phyloP scores from a whole-genome alignment of 1,140 invertebrate species.

The Helicoverpa armigera region DNA sequence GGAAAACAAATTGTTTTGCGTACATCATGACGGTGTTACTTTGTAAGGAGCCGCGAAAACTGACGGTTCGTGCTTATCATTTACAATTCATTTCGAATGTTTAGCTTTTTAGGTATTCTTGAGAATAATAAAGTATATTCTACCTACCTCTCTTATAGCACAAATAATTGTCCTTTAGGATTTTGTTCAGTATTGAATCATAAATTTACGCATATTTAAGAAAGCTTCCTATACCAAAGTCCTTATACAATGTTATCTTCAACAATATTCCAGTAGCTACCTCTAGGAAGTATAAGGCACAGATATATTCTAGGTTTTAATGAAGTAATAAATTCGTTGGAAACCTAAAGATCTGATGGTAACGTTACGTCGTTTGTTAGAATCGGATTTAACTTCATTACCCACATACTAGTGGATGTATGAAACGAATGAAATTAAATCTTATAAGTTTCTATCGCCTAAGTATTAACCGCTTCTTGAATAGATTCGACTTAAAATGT shows the following conservation, averaged over 20 bases:
- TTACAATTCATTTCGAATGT: conserved; percentile 1
- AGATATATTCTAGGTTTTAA: not conserved
- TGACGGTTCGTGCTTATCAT: conserved; percentile 14
- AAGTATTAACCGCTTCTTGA: too few species aligned
- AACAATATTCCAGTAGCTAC: not conserved
- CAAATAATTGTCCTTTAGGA: too few species aligned
- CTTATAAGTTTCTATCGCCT: too few species aligned
- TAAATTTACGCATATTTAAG: too few species aligned
- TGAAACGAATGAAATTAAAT: too few species aligned
- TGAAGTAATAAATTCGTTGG: not conserved
- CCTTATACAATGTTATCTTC: too few species aligned
- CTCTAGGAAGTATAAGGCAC: not conserved
- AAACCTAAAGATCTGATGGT: not conserved
- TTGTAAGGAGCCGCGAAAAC: not conserved
- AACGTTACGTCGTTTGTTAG: not conserved
- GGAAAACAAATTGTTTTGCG: conserved; percentile 51
- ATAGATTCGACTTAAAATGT: too few species aligned
- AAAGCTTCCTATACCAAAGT: too few species aligned
- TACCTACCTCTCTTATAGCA: too few species aligned
- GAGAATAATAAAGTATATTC: not conserved
- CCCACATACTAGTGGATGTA: not conserved
- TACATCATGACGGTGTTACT: conserved; percentile 51
- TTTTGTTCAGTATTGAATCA: too few species aligned
- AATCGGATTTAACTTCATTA: not conserved
- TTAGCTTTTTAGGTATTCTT: not conserved